Evolutionary conservation across 2,888 invertebrate species (phyloP), one percentile per base, ranked within the genome.

Genomic region (Ashinkailepas kermadecensis): DNA sequence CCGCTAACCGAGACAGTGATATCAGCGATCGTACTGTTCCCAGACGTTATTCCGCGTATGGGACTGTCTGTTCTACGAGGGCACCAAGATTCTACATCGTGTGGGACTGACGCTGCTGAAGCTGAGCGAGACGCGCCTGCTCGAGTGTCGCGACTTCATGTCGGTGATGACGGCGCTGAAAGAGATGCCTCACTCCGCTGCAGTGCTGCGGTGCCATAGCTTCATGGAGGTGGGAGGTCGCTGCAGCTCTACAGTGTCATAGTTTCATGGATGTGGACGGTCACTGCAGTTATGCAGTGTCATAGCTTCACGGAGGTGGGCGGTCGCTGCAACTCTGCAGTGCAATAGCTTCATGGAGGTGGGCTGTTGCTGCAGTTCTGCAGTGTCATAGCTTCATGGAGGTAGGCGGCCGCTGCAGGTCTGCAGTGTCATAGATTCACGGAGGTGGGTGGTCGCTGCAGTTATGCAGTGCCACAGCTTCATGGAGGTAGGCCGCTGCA

Each of bases 61-160:
- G 97, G 97, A 98, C 88, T 96, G 96, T 86, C 89, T 97, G 83
- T 97, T 98, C 89, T 93, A 94, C 85, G 97, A 98, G 88, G 97
- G 97, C 78, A 94, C 94, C 83, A 97, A 97, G 89, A 93, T 97
- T 85, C 89, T 98, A 84, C 95, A 97, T 87, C 91, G 97, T 85
- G 96, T 95, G 6, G 95, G 95, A 81, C 86, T 97, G 84, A 93
- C 95, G 15, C 89, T 97, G 85, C 93, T 97, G 83, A 92, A 86
- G 80, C 83, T 85, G 65, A 87, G 88, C 85, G 85, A 86, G 83
- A 86, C 87, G 15, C 86, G 86, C 82, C 92, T 97, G 84, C 88
- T 96, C 86, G 90, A 90, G 18, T 93, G 94, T 86, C 91, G 92
- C 84, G 95, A 95, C 86, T 94, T 97, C 86, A 91, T 93, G 54